Conservation (phyloP, 1,140 invertebrate species). For the Heterodera schachtii region DNA sequence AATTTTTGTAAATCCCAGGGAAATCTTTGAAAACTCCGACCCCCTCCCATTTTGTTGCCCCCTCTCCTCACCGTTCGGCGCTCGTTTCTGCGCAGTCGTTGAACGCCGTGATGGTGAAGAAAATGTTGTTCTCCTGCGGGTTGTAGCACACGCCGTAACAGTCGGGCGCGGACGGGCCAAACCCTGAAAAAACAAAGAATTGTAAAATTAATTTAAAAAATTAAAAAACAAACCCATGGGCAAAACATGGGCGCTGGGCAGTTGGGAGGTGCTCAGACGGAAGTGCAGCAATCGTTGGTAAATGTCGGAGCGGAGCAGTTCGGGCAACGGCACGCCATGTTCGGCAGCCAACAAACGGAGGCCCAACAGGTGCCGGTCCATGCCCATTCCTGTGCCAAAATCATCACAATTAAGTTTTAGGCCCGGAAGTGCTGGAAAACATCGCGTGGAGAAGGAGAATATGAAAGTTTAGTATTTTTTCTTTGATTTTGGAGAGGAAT, state of each 20-base stretch:
- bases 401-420: too few species aligned
- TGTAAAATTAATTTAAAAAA: conserved; percentile 19
- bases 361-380: conserved; percentile 71
- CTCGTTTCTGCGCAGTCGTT: conserved; percentile 65
- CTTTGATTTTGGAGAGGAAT: too few species aligned
- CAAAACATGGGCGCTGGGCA: conserved; percentile 35
- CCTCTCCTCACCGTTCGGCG: conserved; percentile 42
- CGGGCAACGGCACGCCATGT: conserved; percentile 45
- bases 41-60: neutral
- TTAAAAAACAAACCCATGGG: conserved; percentile 20
- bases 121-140: conserved; percentile 65
- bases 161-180: conserved; percentile 68
- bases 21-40: too few species aligned
- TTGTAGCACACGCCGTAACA: conserved; percentile 70
- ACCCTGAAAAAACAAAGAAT: conserved; percentile 56
- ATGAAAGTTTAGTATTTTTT: too few species aligned
- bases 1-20: too few species aligned
- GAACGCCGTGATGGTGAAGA: conserved; percentile 67
- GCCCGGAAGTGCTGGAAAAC: too few species aligned
- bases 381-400: conserved; percentile 64
- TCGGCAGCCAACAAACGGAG: conserved; percentile 66
- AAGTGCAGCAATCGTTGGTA: conserved; percentile 55
- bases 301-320: conserved; percentile 43
- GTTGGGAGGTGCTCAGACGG: conserved; percentile 60
- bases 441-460: too few species aligned